These are phyloP conservation scores for Castor canadensis DNA, from an alignment of 2,113 vertebrate genomes.

Conservation along the genomic window DNA sequence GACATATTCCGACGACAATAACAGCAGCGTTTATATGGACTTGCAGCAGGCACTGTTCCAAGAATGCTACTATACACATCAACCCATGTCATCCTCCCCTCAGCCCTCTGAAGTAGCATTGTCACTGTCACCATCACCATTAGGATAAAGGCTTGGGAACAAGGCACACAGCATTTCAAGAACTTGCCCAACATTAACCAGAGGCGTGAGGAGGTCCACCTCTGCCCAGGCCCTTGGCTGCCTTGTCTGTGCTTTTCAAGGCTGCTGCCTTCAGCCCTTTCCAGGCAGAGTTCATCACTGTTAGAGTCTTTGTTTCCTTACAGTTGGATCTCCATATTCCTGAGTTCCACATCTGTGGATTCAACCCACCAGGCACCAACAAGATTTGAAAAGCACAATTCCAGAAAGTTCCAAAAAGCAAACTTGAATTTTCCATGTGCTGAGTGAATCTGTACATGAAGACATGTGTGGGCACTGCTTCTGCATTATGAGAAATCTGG, in stretches of 20 bases:
- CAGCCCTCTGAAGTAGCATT: background rate
- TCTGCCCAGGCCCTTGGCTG: fast-evolving
- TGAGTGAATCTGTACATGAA: background rate
- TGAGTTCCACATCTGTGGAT: too few relatives aligned
- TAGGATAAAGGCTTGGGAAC: background rate
- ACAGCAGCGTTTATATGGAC: fast-evolving
- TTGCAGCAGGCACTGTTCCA: too few relatives aligned
- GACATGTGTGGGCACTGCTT: too few relatives aligned
- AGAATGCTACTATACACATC: background rate
- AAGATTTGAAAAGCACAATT: background rate
- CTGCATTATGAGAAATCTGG: fast-evolving
- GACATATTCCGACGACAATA: background rate
- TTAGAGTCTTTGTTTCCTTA: background rate
- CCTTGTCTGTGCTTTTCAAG: fast-evolving
- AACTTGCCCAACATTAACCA: background rate
- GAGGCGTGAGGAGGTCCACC: fast-evolving
- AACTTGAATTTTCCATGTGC: background rate
- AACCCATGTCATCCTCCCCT: background rate
- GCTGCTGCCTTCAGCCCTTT: fast-evolving
- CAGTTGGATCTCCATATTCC: background rate
- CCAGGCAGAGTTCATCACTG: fast-evolving
- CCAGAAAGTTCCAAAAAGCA: background rate
- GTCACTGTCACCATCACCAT: background rate
- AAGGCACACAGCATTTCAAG: background rate
- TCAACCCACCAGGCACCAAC: background rate